Conservation (phyloP, 2,888 invertebrate genomes). For the Agrochola lota region DNA sequence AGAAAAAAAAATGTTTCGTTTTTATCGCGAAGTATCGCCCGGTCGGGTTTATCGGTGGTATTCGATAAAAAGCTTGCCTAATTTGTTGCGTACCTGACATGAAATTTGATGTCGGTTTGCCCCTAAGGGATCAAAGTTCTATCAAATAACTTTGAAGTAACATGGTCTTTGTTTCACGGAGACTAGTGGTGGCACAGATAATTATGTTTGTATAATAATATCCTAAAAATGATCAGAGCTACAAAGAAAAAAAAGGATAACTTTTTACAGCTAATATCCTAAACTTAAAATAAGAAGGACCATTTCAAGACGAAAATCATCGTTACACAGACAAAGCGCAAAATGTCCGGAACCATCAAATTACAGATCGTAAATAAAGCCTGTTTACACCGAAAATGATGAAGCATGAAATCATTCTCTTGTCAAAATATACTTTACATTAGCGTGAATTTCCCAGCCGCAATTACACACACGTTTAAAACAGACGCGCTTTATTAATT, state of each 20-base stretch:
- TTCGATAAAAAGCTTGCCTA: conserved; percentile 9
- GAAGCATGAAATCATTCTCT: conserved; percentile 15
- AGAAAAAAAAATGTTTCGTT: conserved; percentile 25
- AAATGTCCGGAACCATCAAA: conserved; percentile 41
- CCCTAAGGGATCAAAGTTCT: neutral
- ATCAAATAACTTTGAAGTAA: neutral
- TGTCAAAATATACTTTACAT: conserved; percentile 27
- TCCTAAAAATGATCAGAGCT: neutral
- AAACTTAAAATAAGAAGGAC: neutral
- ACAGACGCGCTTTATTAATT: conserved; percentile 14
- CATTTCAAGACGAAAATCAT: neutral
- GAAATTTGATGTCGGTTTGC: neutral
- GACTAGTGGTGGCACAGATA: no score
- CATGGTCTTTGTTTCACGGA: conserved; percentile 22
- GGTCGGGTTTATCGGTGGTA: conserved; percentile 28
- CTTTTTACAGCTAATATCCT: neutral
- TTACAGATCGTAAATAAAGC: neutral
- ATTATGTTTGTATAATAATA: neutral
- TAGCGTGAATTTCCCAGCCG: neutral
- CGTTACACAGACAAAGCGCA: neutral
- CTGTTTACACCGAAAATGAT: conserved; percentile 26
- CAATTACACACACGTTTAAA: conserved; percentile 26
- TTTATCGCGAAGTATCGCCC: conserved; percentile 21
- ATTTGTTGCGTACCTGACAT: conserved; percentile 13
- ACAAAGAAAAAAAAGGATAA: accelerated